These are phyloP conservation scores for Herpetotheres cachinnans DNA, from an alignment of 2,113 vertebrate genomes.

Conservation along the genomic window DNA sequence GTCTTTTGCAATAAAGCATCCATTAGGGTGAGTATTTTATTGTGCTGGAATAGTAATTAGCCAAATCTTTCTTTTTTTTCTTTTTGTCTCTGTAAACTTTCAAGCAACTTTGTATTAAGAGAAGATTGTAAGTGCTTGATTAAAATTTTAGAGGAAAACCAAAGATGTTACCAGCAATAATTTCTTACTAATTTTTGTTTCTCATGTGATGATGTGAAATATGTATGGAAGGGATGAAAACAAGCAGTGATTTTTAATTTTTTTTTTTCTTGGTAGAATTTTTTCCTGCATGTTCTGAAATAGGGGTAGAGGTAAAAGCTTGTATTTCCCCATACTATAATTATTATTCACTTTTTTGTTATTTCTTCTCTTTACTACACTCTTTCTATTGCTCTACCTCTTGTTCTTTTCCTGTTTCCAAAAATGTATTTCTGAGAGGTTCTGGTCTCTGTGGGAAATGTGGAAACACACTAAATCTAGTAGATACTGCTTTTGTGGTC, in stretches of 20 bases:
- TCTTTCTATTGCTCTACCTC: background rate
- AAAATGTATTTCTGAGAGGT: background rate
- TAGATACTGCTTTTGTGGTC: background rate
- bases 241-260: background rate
- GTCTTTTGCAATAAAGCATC: conserved; percentile 97
- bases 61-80: background rate
- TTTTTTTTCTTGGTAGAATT: background rate
- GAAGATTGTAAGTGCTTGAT: background rate
- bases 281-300: background rate
- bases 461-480: background rate
- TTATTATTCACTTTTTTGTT: background rate
- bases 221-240: background rate
- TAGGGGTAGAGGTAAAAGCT: background rate
- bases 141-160: background rate
- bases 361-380: background rate
- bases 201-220: background rate
- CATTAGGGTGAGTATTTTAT: conserved; percentile 85
- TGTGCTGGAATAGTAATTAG: background rate
- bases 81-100: background rate
- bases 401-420: background rate
- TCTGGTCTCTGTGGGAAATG: background rate
- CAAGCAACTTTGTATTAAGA: background rate
- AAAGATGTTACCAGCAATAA: background rate
- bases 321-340: background rate
- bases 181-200: background rate